These are phyloP conservation scores for Noctilio leporinus DNA, from an alignment of 2,113 vertebrate species.

Conservation along the genomic window DNA sequence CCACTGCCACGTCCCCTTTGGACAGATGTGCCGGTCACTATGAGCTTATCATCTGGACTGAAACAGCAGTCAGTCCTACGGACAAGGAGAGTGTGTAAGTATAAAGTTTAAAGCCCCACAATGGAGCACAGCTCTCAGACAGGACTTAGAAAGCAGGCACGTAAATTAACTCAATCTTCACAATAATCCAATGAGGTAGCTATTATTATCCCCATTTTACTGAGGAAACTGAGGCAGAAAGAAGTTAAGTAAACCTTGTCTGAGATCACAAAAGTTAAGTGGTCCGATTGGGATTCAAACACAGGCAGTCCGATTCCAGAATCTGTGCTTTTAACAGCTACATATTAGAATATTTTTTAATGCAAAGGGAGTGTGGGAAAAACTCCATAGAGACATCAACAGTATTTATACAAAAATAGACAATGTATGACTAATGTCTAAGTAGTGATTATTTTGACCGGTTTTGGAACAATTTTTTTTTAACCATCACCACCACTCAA, in stretches of 20 bases:
- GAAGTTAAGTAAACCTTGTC: not conserved
- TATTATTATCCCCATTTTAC: not conserved
- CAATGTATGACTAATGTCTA: not conserved
- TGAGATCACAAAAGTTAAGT: not conserved
- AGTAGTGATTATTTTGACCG: not conserved
- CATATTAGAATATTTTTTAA: not conserved
- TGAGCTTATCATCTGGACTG: constrained; percentile 94
- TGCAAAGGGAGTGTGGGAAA: not conserved
- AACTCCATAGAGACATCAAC: not conserved
- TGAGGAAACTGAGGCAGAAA: not conserved
- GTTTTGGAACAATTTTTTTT: constrained; percentile 5
- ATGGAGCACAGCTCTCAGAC: not conserved
- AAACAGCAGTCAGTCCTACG: constrained; percentile 97
- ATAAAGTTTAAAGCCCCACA: not conserved
- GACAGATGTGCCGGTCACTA: constrained; percentile 93
- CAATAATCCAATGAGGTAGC: not conserved
- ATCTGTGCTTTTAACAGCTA: not conserved
- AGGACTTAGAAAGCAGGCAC: not conserved
- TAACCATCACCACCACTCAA: not conserved
- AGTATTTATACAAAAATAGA: not conserved
- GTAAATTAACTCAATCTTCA: not conserved
- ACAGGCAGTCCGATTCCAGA: not conserved
- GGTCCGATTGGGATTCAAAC: not conserved
- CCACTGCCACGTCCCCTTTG: constrained; percentile 90
- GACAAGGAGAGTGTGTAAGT: not conserved